These are phyloP conservation scores for Dryoscopus gambensis DNA, from an alignment of 2,113 vertebrate genomes.

Conservation along the genomic window DNA sequence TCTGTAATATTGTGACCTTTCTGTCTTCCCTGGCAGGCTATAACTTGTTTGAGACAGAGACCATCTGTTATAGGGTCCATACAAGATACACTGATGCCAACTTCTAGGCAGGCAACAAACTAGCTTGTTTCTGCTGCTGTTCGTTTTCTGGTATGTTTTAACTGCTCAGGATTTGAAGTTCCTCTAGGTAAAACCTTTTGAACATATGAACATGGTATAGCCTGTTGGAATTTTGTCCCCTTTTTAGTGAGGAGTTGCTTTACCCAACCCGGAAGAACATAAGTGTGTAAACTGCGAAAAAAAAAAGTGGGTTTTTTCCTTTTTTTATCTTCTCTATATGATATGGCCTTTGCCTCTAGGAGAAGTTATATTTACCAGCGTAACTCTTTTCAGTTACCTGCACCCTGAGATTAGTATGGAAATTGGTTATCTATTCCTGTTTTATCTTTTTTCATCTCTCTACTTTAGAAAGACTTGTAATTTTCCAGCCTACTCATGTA, in stretches of 20 bases:
- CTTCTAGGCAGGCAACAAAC: not conserved
- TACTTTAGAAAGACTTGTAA: not conserved
- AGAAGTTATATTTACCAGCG: not conserved
- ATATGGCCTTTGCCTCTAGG: not conserved
- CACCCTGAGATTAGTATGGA: not conserved
- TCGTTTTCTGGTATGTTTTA: not conserved
- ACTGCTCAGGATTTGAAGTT: not conserved
- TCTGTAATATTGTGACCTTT: not conserved
- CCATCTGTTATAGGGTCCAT: not conserved
- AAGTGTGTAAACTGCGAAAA: not conserved
- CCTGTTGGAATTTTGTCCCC: not conserved
- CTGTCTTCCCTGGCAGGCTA: not conserved
- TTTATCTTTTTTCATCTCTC: not conserved
- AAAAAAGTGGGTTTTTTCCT: rapidly evolving
- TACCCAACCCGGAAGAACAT: not conserved
- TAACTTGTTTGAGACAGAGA: not conserved
- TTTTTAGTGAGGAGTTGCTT: not conserved
- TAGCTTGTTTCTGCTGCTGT: not conserved
- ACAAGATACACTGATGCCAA: not conserved
- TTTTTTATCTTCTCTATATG: not conserved
- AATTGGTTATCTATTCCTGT: not conserved
- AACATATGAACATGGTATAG: not conserved
- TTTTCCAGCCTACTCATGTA: not conserved
- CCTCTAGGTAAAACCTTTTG: not conserved
- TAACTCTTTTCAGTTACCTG: not conserved